Evolutionary conservation across 2,113 vertebrate genomes (phyloP).

Genomic region (Bubo blakistoni): DNA sequence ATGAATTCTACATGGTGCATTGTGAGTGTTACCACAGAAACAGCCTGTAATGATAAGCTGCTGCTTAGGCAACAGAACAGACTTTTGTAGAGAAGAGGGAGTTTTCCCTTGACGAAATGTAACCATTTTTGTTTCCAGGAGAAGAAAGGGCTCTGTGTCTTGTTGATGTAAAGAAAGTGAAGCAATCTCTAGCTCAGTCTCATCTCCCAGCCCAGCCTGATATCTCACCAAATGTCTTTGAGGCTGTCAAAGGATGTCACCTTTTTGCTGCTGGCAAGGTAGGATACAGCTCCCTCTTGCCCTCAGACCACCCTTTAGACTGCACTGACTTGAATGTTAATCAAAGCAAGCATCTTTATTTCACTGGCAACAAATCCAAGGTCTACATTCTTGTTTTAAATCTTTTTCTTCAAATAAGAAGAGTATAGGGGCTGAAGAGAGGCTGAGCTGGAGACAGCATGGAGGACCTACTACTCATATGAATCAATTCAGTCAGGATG

Average conservation of each 20-base stretch:
- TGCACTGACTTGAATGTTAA: neutral
- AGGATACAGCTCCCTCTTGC: neutral
- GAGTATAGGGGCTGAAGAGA: neutral
- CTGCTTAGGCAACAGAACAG: constrained; percentile 38
- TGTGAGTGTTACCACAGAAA: constrained; percentile 44
- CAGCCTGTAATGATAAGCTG: neutral
- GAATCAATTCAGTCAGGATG: neutral
- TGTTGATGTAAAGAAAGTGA: constrained; percentile 94
- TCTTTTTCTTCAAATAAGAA: neutral
- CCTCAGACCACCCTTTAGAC: neutral
- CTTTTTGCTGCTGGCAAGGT: constrained; percentile 95
- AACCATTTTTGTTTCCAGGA: constrained; percentile 70
- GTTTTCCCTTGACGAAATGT: neutral
- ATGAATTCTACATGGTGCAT: neutral
- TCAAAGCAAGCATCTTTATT: neutral
- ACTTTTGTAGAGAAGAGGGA: neutral
- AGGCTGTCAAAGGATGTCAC: constrained; percentile 97
- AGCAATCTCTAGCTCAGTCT: constrained; percentile 94
- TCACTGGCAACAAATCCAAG: neutral
- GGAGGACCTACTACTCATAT: neutral
- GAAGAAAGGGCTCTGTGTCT: constrained; percentile 94
- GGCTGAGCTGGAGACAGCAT: neutral
- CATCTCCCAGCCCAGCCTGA: constrained; percentile 95
- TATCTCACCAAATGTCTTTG: constrained; percentile 88
- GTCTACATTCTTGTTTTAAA: neutral